Evolutionary conservation across 2,888 invertebrate genomes (phyloP).

Genomic region (Cerastoderma edule): DNA sequence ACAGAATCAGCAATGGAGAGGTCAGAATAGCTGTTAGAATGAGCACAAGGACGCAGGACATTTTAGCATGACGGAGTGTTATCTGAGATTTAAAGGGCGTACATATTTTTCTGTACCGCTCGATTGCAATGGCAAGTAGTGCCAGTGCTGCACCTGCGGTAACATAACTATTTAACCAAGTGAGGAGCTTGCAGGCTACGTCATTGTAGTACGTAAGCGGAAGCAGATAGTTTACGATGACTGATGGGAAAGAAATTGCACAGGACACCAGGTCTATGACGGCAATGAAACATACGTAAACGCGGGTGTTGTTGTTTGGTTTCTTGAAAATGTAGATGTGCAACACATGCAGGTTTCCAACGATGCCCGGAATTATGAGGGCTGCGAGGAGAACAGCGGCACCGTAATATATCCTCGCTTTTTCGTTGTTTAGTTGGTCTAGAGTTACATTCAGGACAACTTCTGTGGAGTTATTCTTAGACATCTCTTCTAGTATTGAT

Average conservation of each 20-base stretch:
- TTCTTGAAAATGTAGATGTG: constrained; percentile 14
- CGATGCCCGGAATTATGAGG: constrained; percentile 5
- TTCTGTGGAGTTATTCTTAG: too few relatives aligned
- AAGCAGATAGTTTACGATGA: constrained; percentile 2
- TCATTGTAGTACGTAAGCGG: constrained; percentile 6
- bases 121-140: constrained; percentile 10
- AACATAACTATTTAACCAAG: constrained; percentile 7
- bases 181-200: not conserved
- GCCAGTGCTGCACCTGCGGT: not conserved
- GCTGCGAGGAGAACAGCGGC: not conserved
- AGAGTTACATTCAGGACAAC: too few relatives aligned
- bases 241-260: not conserved
- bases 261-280: constrained; percentile 2
- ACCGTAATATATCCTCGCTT: constrained; percentile 5
- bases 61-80: not conserved
- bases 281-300: not conserved
- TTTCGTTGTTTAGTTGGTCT: not conserved
- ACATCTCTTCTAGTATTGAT: too few relatives aligned
- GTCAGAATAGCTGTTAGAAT: not conserved
- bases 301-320: not conserved
- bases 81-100: not conserved
- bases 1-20: not conserved
- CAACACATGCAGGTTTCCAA: constrained; percentile 13
- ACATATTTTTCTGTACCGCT: constrained; percentile 14
- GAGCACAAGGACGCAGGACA: constrained; percentile 1